These are phyloP conservation scores for Dermatemys mawii DNA, from an alignment of 2,113 vertebrate species.

Conservation along the genomic window DNA sequence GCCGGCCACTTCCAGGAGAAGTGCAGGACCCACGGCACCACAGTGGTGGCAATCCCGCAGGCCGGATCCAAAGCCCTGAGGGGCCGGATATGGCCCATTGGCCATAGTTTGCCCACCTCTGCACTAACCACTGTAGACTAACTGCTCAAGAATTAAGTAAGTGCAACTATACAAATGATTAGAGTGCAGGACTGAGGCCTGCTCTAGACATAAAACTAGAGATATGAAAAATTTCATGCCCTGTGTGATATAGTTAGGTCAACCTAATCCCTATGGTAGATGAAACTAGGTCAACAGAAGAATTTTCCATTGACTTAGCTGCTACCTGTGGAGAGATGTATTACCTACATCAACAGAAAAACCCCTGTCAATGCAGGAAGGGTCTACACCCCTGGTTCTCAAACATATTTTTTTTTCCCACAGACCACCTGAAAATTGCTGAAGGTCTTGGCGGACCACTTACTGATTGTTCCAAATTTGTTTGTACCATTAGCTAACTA, in stretches of 20 bases:
- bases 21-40: too few relatives aligned
- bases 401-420: too few relatives aligned
- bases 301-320: background rate
- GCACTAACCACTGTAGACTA: rapidly evolving
- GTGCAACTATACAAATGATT: background rate
- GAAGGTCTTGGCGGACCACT: too few relatives aligned
- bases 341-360: background rate
- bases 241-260: background rate
- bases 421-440: too few relatives aligned
- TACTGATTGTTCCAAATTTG: too few relatives aligned
- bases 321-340: background rate
- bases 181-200: background rate
- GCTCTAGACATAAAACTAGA: background rate
- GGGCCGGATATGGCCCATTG: too few relatives aligned
- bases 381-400: background rate
- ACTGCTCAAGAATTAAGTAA: background rate
- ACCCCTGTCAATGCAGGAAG: background rate
- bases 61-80: too few relatives aligned
- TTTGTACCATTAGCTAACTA: too few relatives aligned
- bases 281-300: background rate
- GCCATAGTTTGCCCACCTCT: too few relatives aligned
- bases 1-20: too few relatives aligned
- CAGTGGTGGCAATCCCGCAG: too few relatives aligned
- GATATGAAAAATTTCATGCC: background rate
- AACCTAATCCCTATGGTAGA: background rate